These are phyloP conservation scores for Rana temporaria DNA, from an alignment of 2,113 vertebrate genomes.

Conservation along the genomic window DNA sequence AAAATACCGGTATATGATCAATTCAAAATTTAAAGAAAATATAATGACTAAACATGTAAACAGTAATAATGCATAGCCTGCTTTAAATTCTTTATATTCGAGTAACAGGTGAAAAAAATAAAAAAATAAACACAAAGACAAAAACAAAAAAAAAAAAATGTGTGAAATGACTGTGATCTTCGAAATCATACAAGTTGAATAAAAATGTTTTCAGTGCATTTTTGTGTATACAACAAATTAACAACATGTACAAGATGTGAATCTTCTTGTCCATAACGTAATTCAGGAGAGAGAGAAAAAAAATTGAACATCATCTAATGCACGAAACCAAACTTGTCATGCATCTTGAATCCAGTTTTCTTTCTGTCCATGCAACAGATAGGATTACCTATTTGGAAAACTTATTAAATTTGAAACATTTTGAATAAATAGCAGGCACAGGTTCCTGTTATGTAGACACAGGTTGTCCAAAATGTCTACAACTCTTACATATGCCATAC, in stretches of 20 bases:
- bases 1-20: slow-evolving; percentile 31
- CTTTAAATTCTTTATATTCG: slow-evolving; percentile 26
- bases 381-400: slow-evolving; percentile 88
- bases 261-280: slow-evolving; percentile 78
- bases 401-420: slow-evolving; percentile 81
- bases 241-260: slow-evolving; percentile 86
- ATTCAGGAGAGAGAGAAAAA: slow-evolving; percentile 90
- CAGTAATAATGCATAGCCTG: slow-evolving; percentile 55
- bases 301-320: slow-evolving; percentile 90
- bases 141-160: slow-evolving; percentile 8
- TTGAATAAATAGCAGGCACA: slow-evolving; percentile 82
- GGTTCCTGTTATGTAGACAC: slow-evolving; percentile 84
- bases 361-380: slow-evolving; percentile 98
- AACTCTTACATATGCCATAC: slow-evolving; percentile 87
- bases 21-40: slow-evolving; percentile 37
- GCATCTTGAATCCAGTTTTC: slow-evolving; percentile 95
- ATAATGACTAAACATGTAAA: slow-evolving; percentile 49
- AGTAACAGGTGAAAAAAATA: not conserved
- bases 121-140: not conserved
- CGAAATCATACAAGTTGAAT: slow-evolving; percentile 84
- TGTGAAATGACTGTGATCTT: not conserved
- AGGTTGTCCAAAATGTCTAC: slow-evolving; percentile 84
- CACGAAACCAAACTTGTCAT: slow-evolving; percentile 96
- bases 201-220: slow-evolving; percentile 99
- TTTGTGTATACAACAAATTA: slow-evolving; percentile 97